These are phyloP conservation scores for Botia almorhae DNA, from an alignment of 2,797 vertebrate genomes.

Conservation along the genomic window DNA sequence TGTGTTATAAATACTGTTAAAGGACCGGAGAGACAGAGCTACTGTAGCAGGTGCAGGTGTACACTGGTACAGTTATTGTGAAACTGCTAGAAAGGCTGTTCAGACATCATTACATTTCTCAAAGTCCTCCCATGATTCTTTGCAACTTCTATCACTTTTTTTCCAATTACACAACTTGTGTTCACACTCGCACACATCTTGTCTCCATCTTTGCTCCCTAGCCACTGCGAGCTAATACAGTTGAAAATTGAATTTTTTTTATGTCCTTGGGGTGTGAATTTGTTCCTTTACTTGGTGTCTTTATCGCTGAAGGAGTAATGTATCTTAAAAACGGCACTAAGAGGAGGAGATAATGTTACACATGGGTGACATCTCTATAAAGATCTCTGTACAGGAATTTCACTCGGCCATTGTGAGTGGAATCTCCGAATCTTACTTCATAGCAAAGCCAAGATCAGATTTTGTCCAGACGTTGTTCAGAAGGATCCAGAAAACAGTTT, in stretches of 20 bases:
- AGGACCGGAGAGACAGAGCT: too few relatives aligned
- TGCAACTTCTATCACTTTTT: too few relatives aligned
- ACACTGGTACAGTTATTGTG: too few relatives aligned
- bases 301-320: slow-evolving; percentile 60
- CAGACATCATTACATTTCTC: too few relatives aligned
- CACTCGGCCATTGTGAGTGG: neutral
- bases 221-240: slow-evolving; percentile 63
- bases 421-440: neutral
- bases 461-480: neutral
- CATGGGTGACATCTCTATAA: slow-evolving; percentile 65
- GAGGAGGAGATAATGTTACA: slow-evolving; percentile 70
- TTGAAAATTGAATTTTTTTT: slow-evolving; percentile 65
- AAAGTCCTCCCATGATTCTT: too few relatives aligned
- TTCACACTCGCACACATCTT: slow-evolving; percentile 14
- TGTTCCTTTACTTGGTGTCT: slow-evolving; percentile 57
- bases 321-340: slow-evolving; percentile 40
- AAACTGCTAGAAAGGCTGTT: too few relatives aligned
- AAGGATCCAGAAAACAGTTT: too few relatives aligned
- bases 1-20: too few relatives aligned
- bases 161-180: neutral
- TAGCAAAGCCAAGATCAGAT: neutral
- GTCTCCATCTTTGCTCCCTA: slow-evolving; percentile 55
- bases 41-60: too few relatives aligned
- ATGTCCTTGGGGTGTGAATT: slow-evolving; percentile 58
- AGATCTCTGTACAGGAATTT: slow-evolving; percentile 50